Base-by-base conservation (phyloP, 1,140 invertebrate species). In the Cotesia chilonis region DNA sequence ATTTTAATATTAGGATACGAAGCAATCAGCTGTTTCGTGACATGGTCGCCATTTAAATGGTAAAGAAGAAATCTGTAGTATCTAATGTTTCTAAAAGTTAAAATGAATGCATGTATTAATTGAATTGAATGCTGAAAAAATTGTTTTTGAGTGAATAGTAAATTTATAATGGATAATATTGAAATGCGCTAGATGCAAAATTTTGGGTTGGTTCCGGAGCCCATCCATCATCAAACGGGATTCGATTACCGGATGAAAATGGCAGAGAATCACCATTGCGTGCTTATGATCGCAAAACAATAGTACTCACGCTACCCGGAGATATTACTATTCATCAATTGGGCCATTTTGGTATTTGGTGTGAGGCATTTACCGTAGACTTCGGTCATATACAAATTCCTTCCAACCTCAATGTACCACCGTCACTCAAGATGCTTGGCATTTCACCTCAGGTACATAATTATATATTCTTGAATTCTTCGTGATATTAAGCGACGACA, bases 381-480 rank as follows among this genome's bases (percentile, higher is more conserved):
- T 97, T 97, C 81, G 96, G 95, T 1, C 94, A 96, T 84, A 90
- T 97, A 7, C 81, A 90, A 70, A 90, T 97, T 70, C 93, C 95
- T 0, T 84, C 88, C 52, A 83, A 83, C 63, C 83, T 94, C 47
- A 95, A 95, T 83, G 93, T 97, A 1, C 96, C 96, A 63, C 96
- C 96, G 28, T 96, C 94, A 4, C 90, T 96, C 20, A 94, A 93
- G 87, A 97, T 97, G 95, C 90, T 98, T 5, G 95, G 95, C 60
- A 92, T 97, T 74, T 94, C 94, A 74, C 95, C 95, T 60, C 95
- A 97, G 93, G 96, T 97, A 90, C 90, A 35, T 28, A 67, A 52
- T 3, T 54, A 67, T 35, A 51, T 52, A 20, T 14, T 12, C 36
- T 41, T 37, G 17, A 38, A 36, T 14, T 47, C 36, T 41, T 47